Percentiles rank a stretch among this genome's conserved stretches.
Evolutionary conservation across 2,113 vertebrate genomes (phyloP).

Genomic region (Anoplopoma fimbria): DNA sequence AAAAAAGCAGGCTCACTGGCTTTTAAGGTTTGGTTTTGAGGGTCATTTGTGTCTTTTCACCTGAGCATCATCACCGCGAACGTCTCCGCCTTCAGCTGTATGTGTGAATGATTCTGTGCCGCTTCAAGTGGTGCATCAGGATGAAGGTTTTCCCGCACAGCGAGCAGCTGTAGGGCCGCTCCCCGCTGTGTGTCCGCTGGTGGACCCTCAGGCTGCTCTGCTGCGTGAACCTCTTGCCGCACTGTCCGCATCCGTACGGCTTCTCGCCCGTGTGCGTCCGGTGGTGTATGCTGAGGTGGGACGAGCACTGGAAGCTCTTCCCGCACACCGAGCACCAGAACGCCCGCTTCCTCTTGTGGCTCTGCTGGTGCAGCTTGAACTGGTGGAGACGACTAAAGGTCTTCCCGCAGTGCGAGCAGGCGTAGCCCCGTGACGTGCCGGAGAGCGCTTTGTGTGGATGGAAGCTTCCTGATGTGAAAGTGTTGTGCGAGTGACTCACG

Average conservation of each 20-base stretch:
- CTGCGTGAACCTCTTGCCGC: slow-evolving; percentile 82
- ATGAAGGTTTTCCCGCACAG: slow-evolving; percentile 82
- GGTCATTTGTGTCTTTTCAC: not conserved
- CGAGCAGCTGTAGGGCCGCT: slow-evolving; percentile 80
- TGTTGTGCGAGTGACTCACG: slow-evolving; percentile 20
- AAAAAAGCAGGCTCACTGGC: not conserved
- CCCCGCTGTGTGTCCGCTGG: slow-evolving; percentile 83
- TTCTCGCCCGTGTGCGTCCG: slow-evolving; percentile 82
- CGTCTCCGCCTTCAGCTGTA: slow-evolving; percentile 58
- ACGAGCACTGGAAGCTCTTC: slow-evolving; percentile 81
- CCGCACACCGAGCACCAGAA: slow-evolving; percentile 81
- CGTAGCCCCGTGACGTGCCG: slow-evolving; percentile 44
- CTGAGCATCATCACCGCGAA: not conserved
- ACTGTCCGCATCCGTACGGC: slow-evolving; percentile 77
- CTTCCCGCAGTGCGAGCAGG: slow-evolving; percentile 78
- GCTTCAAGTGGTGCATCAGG: slow-evolving; percentile 80
- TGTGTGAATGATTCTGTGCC: slow-evolving; percentile 76
- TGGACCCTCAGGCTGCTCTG: slow-evolving; percentile 83
- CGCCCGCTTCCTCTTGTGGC: slow-evolving; percentile 76
- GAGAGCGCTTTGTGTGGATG: slow-evolving; percentile 37
- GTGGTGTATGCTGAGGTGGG: slow-evolving; percentile 81
- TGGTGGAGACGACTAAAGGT: slow-evolving; percentile 73
- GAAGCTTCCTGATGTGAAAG: slow-evolving; percentile 39
- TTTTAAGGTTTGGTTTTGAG: slow-evolving; percentile 23
- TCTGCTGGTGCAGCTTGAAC: slow-evolving; percentile 81